Evolutionary conservation across 2,797 vertebrate species (phyloP).

Genomic region (Trachurus trachurus): DNA sequence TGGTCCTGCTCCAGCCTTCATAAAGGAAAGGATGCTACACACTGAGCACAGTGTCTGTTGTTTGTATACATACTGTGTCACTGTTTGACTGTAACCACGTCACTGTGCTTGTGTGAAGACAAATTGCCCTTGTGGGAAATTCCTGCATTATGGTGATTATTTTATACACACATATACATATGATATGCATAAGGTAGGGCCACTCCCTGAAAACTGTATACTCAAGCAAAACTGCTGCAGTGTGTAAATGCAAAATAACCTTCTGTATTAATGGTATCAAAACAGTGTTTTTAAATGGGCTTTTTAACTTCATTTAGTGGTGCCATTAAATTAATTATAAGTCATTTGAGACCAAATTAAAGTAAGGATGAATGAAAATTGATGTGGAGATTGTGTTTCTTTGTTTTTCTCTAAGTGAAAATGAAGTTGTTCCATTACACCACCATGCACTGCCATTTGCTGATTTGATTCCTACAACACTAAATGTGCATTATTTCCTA

Average conservation of each 20-base stretch:
- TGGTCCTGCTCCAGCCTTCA: slow-evolving; percentile 21
- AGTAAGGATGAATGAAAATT: slow-evolving; percentile 42
- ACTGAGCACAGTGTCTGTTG: slow-evolving; percentile 7
- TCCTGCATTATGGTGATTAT: slow-evolving; percentile 20
- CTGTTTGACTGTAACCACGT: slow-evolving; percentile 24
- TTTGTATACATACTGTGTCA: neutral
- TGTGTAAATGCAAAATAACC: slow-evolving; percentile 25
- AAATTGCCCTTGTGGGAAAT: slow-evolving; percentile 31
- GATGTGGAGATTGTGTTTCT: slow-evolving; percentile 46
- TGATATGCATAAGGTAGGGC: neutral
- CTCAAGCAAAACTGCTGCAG: slow-evolving; percentile 7
- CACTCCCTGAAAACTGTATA: slow-evolving; percentile 10
- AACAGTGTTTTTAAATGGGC: slow-evolving; percentile 21
- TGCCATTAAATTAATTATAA: slow-evolving; percentile 54
- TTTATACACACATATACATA: slow-evolving; percentile 3
- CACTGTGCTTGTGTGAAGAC: slow-evolving; percentile 40
- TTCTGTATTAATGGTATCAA: slow-evolving; percentile 20
- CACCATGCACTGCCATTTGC: slow-evolving; percentile 42
- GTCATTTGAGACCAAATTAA: slow-evolving; percentile 53
- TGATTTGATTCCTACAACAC: slow-evolving; percentile 62
- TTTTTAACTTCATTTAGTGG: slow-evolving; percentile 24
- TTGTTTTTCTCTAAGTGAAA: slow-evolving; percentile 61
- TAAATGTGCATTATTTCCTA: slow-evolving; percentile 72
- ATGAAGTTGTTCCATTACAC: slow-evolving; percentile 56
- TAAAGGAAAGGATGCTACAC: slow-evolving; percentile 33